Percentiles rank a stretch among this genome's conserved stretches.
Conservation (phyloP, 2,797 vertebrate species). For the Denticeps clupeoides region DNA sequence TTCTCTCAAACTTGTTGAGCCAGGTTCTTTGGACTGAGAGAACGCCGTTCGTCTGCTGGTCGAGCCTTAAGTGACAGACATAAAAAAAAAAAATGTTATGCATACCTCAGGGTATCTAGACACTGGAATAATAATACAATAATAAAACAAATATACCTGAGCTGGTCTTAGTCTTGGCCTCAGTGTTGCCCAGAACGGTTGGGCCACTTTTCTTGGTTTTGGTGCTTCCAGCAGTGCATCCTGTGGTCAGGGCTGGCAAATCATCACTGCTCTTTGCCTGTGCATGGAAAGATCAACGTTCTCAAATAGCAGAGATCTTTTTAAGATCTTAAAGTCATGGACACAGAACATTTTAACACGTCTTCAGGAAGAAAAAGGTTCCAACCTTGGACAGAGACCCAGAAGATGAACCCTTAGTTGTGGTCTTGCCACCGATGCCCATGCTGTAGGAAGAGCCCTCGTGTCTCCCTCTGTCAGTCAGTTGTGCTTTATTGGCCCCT, state of each 20-base stretch:
- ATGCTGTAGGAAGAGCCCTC: slow-evolving; percentile 49
- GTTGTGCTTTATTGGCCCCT: slow-evolving; percentile 49
- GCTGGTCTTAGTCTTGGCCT: slow-evolving; percentile 53
- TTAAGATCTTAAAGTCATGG: too few species aligned
- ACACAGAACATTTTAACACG: too few species aligned
- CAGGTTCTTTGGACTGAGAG: slow-evolving; percentile 59
- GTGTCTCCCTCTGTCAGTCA: slow-evolving; percentile 53
- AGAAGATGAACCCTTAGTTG: slow-evolving; percentile 46
- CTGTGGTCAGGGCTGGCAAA: slow-evolving; percentile 48
- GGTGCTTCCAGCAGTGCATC: slow-evolving; percentile 51
- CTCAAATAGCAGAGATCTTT: too few species aligned
- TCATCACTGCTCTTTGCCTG: slow-evolving; percentile 80
- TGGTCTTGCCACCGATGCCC: slow-evolving; percentile 44
- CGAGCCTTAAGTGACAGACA: slow-evolving; percentile 27
- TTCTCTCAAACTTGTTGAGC: slow-evolving; percentile 57
- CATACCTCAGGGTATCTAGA: not conserved
- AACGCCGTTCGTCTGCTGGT: slow-evolving; percentile 57
- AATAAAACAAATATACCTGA: slow-evolving; percentile 40
- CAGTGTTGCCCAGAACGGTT: slow-evolving; percentile 41
- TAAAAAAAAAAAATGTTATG: not conserved
- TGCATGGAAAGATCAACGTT: not conserved
- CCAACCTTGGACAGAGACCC: slow-evolving; percentile 65
- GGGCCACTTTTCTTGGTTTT: slow-evolving; percentile 56
- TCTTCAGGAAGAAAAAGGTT: not conserved
- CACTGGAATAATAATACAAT: not conserved